Evolutionary conservation across 2,888 invertebrate genomes (phyloP).

Genomic region (Graphium colonna): DNA sequence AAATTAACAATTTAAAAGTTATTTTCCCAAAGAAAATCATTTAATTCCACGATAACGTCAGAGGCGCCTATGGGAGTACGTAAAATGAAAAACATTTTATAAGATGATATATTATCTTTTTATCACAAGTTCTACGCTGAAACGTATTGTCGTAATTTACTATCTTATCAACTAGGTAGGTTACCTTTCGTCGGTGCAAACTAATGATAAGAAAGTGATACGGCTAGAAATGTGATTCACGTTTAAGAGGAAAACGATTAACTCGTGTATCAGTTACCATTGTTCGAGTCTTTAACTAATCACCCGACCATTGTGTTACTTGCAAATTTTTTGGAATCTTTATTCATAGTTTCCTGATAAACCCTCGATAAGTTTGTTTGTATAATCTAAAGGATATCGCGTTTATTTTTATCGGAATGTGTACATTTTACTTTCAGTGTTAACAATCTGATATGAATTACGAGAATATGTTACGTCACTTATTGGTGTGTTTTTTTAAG

Average conservation of each 20-base stretch:
- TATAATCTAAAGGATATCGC: no score
- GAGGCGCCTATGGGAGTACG: conserved; percentile 6
- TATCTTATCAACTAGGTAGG: conserved; percentile 55
- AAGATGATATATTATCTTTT: conserved; percentile 20
- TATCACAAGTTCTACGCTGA: conserved; percentile 38
- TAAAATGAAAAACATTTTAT: conserved; percentile 2
- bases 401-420: no score
- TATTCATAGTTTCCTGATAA: no score
- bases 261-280: conserved; percentile 8
- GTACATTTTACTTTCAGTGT: no score
- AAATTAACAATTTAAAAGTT: no score
- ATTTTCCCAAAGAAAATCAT: no score
- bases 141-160: conserved; percentile 55
- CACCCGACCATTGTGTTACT: not conserved
- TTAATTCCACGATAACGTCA: not conserved
- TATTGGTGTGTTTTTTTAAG: no score
- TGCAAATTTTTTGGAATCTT: not conserved
- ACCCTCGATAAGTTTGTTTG: no score
- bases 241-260: conserved; percentile 25
- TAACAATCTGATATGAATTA: no score
- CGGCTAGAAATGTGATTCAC: conserved; percentile 54
- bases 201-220: conserved; percentile 55
- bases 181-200: conserved; percentile 56
- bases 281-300: conserved; percentile 3
- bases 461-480: no score